Evolutionary conservation across 2,797 vertebrate species (phyloP).

Genomic region (Lepilemur septentrionalis): DNA sequence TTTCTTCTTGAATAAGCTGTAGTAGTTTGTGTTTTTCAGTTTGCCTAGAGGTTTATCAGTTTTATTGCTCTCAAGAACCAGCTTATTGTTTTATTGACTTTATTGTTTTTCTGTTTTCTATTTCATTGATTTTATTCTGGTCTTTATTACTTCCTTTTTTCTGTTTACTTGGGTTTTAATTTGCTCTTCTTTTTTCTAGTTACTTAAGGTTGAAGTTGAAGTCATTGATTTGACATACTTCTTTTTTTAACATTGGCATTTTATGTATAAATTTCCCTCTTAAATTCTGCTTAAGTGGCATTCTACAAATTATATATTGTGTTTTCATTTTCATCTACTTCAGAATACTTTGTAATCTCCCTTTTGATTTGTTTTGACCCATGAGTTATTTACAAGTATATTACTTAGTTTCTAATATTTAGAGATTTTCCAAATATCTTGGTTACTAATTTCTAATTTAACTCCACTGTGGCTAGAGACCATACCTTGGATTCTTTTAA

Average conservation of each 20-base stretch:
- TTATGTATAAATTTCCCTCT: neutral
- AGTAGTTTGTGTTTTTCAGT: neutral
- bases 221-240: neutral
- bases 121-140: neutral
- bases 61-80: neutral
- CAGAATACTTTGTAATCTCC: neutral
- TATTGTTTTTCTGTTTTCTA: neutral
- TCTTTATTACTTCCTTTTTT: constrained; percentile 34
- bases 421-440: neutral
- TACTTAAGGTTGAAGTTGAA: neutral
- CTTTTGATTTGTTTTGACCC: neutral
- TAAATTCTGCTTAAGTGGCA: neutral
- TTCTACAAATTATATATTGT: neutral
- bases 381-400: neutral
- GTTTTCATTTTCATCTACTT: constrained; percentile 19
- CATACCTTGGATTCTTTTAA: neutral
- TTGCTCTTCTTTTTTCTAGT: neutral
- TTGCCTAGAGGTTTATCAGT: neutral
- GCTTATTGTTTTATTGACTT: neutral
- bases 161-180: neutral
- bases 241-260: neutral
- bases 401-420: constrained; percentile 5
- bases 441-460: neutral
- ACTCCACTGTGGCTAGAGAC: neutral
- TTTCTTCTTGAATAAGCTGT: neutral